A percentile compares a stretch with the other conserved stretches of the same genome.
Conservation (phyloP, 92 coral and sea anemone species). For the Phenganax subtilis region DNA sequence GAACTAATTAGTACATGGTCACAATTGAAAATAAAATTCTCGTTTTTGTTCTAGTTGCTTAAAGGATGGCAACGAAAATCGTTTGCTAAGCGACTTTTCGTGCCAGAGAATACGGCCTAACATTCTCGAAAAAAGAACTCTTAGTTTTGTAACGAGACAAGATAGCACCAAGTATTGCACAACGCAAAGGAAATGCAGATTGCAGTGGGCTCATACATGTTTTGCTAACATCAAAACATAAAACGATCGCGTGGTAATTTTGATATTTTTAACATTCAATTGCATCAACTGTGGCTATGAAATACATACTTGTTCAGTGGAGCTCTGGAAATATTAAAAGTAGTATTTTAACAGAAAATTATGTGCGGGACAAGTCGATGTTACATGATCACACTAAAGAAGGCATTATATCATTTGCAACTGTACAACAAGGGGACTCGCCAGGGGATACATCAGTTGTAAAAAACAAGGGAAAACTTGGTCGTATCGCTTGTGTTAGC, state of each 20-base stretch:
- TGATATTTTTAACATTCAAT: too few species aligned
- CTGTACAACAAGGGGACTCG: slow-evolving; percentile 4
- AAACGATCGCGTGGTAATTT: neutral
- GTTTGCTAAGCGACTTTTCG: too few species aligned
- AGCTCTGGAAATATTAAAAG: slow-evolving; percentile 13
- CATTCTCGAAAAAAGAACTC: too few species aligned
- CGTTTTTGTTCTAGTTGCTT: too few species aligned
- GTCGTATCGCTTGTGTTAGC: slow-evolving; percentile 10
- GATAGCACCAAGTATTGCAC: too few species aligned
- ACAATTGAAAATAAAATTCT: too few species aligned
- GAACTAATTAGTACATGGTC: neutral
- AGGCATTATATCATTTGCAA: slow-evolving; percentile 20
- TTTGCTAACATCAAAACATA: slow-evolving; percentile 8
- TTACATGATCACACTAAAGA: slow-evolving; percentile 17
- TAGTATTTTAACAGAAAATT: slow-evolving; percentile 32
- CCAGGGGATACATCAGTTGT: neutral
- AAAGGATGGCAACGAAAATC: too few species aligned
- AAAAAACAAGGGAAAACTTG: slow-evolving; percentile 19
- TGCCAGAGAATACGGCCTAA: too few species aligned
- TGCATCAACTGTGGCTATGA: neutral
- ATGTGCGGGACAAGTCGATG: slow-evolving; percentile 30
- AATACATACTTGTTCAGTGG: slow-evolving; percentile 34
- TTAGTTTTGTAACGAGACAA: too few species aligned
- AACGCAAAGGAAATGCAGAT: too few species aligned
- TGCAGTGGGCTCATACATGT: neutral